Evolutionary conservation across 1,140 invertebrate species (phyloP), one percentile per base, ranked within the genome.

Genomic region (Drosophila malerkotliana): DNA sequence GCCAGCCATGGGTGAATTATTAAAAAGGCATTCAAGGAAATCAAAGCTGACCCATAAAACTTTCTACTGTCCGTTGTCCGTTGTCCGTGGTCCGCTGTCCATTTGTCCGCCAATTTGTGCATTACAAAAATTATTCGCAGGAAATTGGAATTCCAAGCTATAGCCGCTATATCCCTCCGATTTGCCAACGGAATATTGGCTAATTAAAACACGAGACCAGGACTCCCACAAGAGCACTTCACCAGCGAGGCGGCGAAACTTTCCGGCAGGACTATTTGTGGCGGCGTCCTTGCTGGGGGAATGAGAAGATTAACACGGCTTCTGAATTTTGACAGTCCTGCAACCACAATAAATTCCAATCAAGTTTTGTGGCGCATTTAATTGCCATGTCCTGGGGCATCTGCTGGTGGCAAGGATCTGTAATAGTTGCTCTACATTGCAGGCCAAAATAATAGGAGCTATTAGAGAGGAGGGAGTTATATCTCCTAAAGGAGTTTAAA

Each of bases 291-390:
- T 52, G 37, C n/a, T 37, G 34, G 34, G 34, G 15, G 2, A 15
- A 14, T 55, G 21, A 12, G 26, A 18, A 21, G 18, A 41, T 71
- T 66, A 55, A 66, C 54, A 63, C 12, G 8, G 18, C 34, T 24
- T 32, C 7, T 10, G 15, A 21, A 47, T 21, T 47, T 18, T 18
- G 15, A 44, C 41, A 44, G 15, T 39, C 30, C 30, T 18, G 34
- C 2, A 41, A 72, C 80, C 82, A 75, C 81, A 75, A 68, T 67
- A 77, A 75, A 75, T 85, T 87, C 64, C 82, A 85, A 85, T 85
- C 78, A 87, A 71, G 64, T 72, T 81, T 62, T 78, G 82, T 57
- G 78, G 77, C 64, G 56, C 58, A 78, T 67, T 81, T 87, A 87
- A 85, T 87, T 85, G 73, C 73, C 73, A 49, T 44, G 54, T 53